These are phyloP conservation scores for Chaetophractus vellerosus DNA, from an alignment of 2,797 vertebrate species.

Conservation along the genomic window DNA sequence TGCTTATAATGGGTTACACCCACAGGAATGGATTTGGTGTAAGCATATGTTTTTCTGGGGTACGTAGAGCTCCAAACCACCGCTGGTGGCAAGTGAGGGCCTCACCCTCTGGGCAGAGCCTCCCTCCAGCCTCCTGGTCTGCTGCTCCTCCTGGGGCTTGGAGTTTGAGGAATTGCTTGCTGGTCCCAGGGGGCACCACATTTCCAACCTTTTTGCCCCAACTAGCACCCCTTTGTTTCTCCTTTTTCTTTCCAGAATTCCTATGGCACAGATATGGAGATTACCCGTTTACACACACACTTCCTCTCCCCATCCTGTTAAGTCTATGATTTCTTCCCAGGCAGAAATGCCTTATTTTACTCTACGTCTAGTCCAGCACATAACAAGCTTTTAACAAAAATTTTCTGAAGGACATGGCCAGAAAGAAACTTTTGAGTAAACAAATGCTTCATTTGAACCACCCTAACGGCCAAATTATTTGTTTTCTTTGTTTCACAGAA, in stretches of 20 bases:
- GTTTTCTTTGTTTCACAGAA: conserved; percentile 56
- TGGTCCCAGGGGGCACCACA: not conserved
- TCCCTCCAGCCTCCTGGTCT: not conserved
- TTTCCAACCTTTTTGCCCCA: not conserved
- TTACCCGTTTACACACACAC: not conserved
- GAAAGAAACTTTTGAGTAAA: conserved; percentile 54
- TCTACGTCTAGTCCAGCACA: not conserved
- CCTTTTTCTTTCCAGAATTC: conserved; percentile 6
- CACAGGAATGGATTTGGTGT: too few relatives aligned
- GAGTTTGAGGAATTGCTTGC: not conserved
- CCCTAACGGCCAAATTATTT: not conserved
- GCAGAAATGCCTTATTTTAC: conserved; percentile 22
- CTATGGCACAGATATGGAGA: not conserved
- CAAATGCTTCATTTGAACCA: conserved; percentile 2
- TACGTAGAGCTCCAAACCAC: too few relatives aligned
- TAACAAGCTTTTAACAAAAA: not conserved
- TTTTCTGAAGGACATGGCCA: not conserved
- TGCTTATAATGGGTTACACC: too few relatives aligned
- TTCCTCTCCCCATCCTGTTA: not conserved
- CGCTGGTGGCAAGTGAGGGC: not conserved
- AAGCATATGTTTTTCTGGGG: too few relatives aligned
- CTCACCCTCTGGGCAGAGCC: not conserved
- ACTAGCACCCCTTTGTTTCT: not conserved
- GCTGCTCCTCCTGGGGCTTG: not conserved
- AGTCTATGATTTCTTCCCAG: not conserved